A percentile compares a stretch with the other conserved stretches of the same genome.
These are phyloP conservation scores for Cryptomyrus ogoouensis DNA, from an alignment of 2,113 vertebrate species.

Conservation along the genomic window DNA sequence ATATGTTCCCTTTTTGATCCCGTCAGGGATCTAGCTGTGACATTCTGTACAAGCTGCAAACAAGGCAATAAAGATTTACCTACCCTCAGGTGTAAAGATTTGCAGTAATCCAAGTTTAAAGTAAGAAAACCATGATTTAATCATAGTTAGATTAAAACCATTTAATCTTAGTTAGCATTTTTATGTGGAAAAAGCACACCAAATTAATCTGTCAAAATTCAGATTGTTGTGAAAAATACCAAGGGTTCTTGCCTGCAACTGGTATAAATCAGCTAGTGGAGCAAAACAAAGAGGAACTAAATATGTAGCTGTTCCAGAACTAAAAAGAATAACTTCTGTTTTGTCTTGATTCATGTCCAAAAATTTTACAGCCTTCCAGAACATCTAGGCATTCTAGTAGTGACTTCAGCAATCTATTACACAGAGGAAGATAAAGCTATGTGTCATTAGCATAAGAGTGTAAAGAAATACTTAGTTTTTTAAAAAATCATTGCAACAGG, in stretches of 20 bases:
- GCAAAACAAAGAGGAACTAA: not conserved
- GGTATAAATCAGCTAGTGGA: not conserved
- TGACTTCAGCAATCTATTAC: not conserved
- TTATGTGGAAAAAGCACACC: not conserved
- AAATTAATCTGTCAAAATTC: not conserved
- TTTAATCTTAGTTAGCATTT: not conserved
- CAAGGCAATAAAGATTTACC: not conserved
- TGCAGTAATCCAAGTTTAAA: not conserved
- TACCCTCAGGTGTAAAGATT: not conserved
- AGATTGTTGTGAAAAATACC: not conserved
- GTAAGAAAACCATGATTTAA: not conserved
- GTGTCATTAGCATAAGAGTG: not conserved
- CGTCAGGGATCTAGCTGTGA: not conserved
- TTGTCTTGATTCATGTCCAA: not conserved
- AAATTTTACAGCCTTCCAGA: not conserved
- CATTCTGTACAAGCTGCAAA: not conserved
- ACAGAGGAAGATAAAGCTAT: not conserved
- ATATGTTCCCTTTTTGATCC: not conserved
- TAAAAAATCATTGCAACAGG: not conserved
- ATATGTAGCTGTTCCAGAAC: not conserved
- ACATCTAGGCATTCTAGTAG: not conserved
- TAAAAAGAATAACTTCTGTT: not conserved
- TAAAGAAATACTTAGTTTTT: not conserved
- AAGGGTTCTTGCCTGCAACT: not conserved
- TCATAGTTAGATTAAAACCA: not conserved